Evolutionary conservation across 2,888 invertebrate genomes (phyloP).

Genomic region (Ormia ochracea): DNA sequence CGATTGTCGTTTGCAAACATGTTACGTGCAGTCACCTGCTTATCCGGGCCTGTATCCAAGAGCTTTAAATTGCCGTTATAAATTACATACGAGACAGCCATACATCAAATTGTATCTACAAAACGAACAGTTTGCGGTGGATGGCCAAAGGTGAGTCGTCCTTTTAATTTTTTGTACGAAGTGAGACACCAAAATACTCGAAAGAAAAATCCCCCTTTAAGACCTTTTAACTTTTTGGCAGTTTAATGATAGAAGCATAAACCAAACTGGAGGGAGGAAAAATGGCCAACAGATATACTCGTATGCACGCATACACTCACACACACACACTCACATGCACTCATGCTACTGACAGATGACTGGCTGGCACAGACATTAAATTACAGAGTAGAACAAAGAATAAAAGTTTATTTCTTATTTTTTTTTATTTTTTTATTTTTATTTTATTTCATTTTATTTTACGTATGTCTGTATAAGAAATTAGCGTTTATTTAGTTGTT

Average conservation of each 20-base stretch:
- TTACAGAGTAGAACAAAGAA: constrained; percentile 33
- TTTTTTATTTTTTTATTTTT: too few relatives aligned
- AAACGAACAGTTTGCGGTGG: constrained; percentile 95
- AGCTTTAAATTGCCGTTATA: constrained; percentile 93
- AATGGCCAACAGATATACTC: neutral
- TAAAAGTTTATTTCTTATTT: neutral
- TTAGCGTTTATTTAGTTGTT: constrained; percentile 62
- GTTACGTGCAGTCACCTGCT: constrained; percentile 95
- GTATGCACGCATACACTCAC: neutral
- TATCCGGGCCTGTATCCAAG: constrained; percentile 95
- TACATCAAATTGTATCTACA: constrained; percentile 94
- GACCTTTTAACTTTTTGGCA: constrained; percentile 56
- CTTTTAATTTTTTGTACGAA: neutral
- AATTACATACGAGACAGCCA: constrained; percentile 90
- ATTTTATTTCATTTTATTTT: too few relatives aligned
- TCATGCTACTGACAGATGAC: constrained; percentile 25
- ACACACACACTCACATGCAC: neutral
- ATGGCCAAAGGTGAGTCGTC: constrained; percentile 83
- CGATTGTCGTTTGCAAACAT: constrained; percentile 92
- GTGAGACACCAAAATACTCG: neutral
- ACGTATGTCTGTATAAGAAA: constrained; percentile 26
- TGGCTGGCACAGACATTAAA: constrained; percentile 19
- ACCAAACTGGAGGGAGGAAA: neutral
- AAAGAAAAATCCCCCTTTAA: constrained; percentile 8
- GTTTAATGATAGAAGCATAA: constrained; percentile 41